These are phyloP conservation scores for Paradoxurus hermaphroditus DNA, from an alignment of 2,113 vertebrate genomes.

Conservation along the genomic window DNA sequence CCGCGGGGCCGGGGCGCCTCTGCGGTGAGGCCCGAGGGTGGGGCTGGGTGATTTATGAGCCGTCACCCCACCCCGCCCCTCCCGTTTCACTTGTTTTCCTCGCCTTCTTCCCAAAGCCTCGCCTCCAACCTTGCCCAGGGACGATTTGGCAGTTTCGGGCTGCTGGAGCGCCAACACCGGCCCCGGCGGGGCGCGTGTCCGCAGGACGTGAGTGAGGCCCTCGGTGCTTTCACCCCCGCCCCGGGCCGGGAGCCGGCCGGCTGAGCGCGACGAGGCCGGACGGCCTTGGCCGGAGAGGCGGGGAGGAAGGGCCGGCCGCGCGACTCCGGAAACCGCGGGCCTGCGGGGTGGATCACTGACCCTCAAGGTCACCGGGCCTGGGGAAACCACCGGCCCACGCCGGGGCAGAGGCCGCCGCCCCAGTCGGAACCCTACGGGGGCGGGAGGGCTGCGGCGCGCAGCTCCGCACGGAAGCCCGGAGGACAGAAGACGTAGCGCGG, in stretches of 20 bases:
- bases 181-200: background rate
- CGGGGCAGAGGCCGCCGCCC: background rate
- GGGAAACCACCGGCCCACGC: slow-evolving; percentile 26
- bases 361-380: slow-evolving; percentile 48
- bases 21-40: slow-evolving; percentile 54
- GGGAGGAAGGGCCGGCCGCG: slow-evolving; percentile 43
- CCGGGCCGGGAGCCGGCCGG: background rate
- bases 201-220: background rate
- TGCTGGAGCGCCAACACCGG: background rate
- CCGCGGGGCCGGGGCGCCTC: slow-evolving; percentile 43
- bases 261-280: background rate
- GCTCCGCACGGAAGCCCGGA: background rate
- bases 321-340: slow-evolving; percentile 62
- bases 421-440: background rate
- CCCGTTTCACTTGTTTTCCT: slow-evolving; percentile 76
- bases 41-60: slow-evolving; percentile 74
- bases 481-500: background rate
- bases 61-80: slow-evolving; percentile 68
- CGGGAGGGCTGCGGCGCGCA: background rate
- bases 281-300: slow-evolving; percentile 33
- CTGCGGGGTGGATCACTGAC: slow-evolving; percentile 50
- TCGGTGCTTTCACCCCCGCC: background rate
- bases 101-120: slow-evolving; percentile 40
- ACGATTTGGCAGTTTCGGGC: slow-evolving; percentile 37
- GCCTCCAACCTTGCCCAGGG: background rate